These are phyloP conservation scores for Hirtodrosophila cameraria DNA, from an alignment of 2,888 invertebrate species.

Conservation along the genomic window DNA sequence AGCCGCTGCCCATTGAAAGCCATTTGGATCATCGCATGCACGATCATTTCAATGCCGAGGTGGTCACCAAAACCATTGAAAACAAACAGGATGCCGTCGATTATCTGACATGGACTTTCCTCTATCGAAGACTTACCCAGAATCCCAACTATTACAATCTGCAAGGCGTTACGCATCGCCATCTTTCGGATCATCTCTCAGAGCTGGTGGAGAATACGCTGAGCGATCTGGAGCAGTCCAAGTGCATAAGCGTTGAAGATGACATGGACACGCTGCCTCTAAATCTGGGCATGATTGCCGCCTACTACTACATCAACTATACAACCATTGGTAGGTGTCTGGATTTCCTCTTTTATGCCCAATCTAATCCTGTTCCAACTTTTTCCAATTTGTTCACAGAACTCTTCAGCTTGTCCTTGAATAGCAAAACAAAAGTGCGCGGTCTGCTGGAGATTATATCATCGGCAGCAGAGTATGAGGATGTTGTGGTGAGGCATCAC, in stretches of 20 bases:
- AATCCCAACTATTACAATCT: slow-evolving; percentile 99
- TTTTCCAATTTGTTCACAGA: slow-evolving; percentile 86
- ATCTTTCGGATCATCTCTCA: slow-evolving; percentile 98
- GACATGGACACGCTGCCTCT: slow-evolving; percentile 98
- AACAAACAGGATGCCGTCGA: slow-evolving; percentile 99
- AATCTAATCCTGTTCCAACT: neutral
- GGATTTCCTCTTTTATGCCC: too few species aligned
- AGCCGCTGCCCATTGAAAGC: slow-evolving; percentile 98
- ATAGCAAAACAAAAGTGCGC: slow-evolving; percentile 98
- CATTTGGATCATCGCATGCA: slow-evolving; percentile 98
- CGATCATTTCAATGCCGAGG: slow-evolving; percentile 99
- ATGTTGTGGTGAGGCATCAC: slow-evolving; percentile 96
- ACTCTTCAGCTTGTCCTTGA: slow-evolving; percentile 97
- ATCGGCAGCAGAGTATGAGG: slow-evolving; percentile 98
- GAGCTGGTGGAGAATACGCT: slow-evolving; percentile 98
- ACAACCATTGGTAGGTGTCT: slow-evolving; percentile 94
- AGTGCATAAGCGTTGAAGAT: slow-evolving; percentile 98
- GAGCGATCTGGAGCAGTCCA: slow-evolving; percentile 96
- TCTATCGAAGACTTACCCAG: slow-evolving; percentile 97
- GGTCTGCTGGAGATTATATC: slow-evolving; percentile 99
- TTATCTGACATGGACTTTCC: slow-evolving; percentile 99
- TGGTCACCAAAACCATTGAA: slow-evolving; percentile 99
- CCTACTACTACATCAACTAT: slow-evolving; percentile 99
- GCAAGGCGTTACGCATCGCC: slow-evolving; percentile 98
- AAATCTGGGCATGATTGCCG: slow-evolving; percentile 99